Evolutionary conservation across 2,888 invertebrate species (phyloP).

Genomic region (Crocallis elinguaria): DNA sequence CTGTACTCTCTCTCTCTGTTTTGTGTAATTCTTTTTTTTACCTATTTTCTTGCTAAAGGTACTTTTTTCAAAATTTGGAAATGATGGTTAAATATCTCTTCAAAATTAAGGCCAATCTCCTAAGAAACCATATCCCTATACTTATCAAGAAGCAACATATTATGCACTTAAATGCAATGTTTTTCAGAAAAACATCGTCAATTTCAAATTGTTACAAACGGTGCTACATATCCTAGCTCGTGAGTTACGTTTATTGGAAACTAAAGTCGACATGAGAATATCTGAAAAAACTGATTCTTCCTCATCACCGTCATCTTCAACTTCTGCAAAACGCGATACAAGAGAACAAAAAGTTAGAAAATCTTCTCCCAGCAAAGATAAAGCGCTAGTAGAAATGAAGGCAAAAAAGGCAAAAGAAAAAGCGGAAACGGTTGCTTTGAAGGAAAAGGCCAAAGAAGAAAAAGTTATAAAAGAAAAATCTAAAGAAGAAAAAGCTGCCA

Average conservation of each 20-base stretch:
- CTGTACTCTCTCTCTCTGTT: too few species aligned
- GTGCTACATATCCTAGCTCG: constrained; percentile 67
- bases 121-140: too few species aligned
- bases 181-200: constrained; percentile 56
- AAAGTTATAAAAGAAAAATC: constrained; percentile 26
- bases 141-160: too few species aligned
- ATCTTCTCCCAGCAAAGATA: constrained; percentile 13
- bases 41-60: too few species aligned
- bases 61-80: too few species aligned
- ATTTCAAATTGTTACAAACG: constrained; percentile 66
- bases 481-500: constrained; percentile 14
- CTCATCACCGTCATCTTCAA: neutral
- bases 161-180: constrained; percentile 9
- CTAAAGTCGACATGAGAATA: constrained; percentile 59
- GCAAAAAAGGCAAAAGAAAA: constrained; percentile 23
- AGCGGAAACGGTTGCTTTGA: constrained; percentile 5
- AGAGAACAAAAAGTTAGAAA: constrained; percentile 20
- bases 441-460: constrained; percentile 17
- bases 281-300: constrained; percentile 11
- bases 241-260: constrained; percentile 66
- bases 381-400: constrained; percentile 19
- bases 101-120: too few species aligned
- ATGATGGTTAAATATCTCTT: too few species aligned
- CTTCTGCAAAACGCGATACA: constrained; percentile 15
- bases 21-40: too few species aligned